A percentile compares a stretch with the other conserved stretches of the same genome.
These are phyloP conservation scores for Xyrauchen texanus DNA, from an alignment of 2,113 vertebrate genomes.

Conservation along the genomic window DNA sequence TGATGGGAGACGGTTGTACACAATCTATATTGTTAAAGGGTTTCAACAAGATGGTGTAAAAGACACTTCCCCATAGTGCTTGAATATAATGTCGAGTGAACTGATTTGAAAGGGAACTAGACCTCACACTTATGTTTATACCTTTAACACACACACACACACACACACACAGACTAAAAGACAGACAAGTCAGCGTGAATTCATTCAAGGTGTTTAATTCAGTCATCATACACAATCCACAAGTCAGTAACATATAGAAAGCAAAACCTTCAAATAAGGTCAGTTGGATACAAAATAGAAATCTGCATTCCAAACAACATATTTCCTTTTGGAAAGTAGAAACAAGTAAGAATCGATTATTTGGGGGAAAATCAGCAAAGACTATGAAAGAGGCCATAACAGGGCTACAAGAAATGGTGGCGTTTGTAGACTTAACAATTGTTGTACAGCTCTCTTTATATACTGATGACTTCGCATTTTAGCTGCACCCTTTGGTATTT, in stretches of 20 bases:
- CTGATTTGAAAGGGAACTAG: too few relatives aligned
- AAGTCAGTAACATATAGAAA: slow-evolving; percentile 74
- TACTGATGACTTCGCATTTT: slow-evolving; percentile 19
- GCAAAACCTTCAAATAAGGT: slow-evolving; percentile 66
- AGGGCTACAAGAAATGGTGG: slow-evolving; percentile 19
- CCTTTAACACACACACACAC: background rate
- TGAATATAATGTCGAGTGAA: too few relatives aligned
- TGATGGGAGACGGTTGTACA: too few relatives aligned
- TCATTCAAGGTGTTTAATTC: slow-evolving; percentile 78
- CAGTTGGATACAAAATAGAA: slow-evolving; percentile 53
- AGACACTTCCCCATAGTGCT: too few relatives aligned
- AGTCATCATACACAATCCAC: slow-evolving; percentile 78
- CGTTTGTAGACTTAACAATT: slow-evolving; percentile 11
- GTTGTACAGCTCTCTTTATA: slow-evolving; percentile 19
- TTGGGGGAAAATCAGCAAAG: slow-evolving; percentile 17
- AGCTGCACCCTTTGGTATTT: slow-evolving; percentile 25
- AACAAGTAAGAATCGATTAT: slow-evolving; percentile 31
- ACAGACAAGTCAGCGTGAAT: background rate
- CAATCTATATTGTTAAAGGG: too few relatives aligned
- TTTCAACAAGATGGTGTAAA: too few relatives aligned
- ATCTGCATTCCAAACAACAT: slow-evolving; percentile 49
- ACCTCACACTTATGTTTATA: background rate
- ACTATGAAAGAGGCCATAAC: slow-evolving; percentile 30
- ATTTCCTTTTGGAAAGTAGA: slow-evolving; percentile 37
- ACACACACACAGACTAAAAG: background rate